A percentile compares a stretch with the other conserved stretches of the same genome.
phyloP scores from a whole-genome alignment of 2,797 vertebrate genomes.

The Macrochelys suwanniensis region DNA sequence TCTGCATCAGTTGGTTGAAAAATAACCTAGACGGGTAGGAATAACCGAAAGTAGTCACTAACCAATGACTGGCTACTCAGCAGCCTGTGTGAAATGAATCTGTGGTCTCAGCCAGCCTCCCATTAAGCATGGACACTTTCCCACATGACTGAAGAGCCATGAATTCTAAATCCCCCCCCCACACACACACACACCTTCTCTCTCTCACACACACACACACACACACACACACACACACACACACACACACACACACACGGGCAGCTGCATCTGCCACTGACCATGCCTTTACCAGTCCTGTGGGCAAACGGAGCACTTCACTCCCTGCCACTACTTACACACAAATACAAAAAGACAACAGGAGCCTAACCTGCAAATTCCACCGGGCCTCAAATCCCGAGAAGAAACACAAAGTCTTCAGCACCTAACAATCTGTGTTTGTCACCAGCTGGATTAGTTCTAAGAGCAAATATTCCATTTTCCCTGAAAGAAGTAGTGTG shows the following conservation, averaged over 20 bases:
- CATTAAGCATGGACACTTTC: not conserved
- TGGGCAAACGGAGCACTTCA: not conserved
- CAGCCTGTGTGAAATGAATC: not conserved
- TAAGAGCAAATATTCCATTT: constrained; percentile 60
- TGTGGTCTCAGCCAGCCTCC: not conserved
- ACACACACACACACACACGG: not conserved
- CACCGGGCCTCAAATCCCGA: constrained; percentile 28
- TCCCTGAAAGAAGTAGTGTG: constrained; percentile 28
- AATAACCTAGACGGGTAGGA: fast-evolving
- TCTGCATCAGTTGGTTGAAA: fast-evolving
- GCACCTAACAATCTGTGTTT: not conserved
- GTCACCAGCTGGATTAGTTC: constrained; percentile 49
- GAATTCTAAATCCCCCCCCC: not conserved
- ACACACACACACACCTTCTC: not conserved
- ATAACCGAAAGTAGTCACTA: not conserved
- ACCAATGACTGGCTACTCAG: not conserved
- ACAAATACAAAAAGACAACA: not conserved
- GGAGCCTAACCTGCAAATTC: constrained; percentile 18
- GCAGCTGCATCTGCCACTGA: not conserved
- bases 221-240: not conserved
- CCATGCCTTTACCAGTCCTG: not conserved
- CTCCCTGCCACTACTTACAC: not conserved
- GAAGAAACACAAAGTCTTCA: not conserved
- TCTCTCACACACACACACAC: not conserved
- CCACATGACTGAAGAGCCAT: not conserved